A percentile compares a stretch with the other conserved stretches of the same genome.
These are phyloP conservation scores for Argyra leucocephala DNA, from an alignment of 2,888 invertebrate genomes.

Conservation along the genomic window DNA sequence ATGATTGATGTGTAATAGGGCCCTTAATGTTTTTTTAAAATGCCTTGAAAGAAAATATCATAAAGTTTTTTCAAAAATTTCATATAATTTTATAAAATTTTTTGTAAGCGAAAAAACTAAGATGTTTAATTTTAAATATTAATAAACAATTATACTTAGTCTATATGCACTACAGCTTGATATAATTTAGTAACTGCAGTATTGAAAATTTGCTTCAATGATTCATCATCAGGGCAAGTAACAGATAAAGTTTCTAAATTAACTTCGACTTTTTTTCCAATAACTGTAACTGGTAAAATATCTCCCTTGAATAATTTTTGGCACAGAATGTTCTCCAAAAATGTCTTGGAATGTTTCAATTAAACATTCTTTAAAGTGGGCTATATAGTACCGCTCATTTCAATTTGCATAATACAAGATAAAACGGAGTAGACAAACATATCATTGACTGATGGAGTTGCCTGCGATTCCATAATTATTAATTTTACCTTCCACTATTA, in stretches of 20 bases:
- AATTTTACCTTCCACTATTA: constrained; percentile 71
- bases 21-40: too few species aligned
- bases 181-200: constrained; percentile 77
- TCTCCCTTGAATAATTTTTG: constrained; percentile 91
- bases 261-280: constrained; percentile 74
- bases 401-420: constrained; percentile 77
- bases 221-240: constrained; percentile 68
- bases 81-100: too few species aligned
- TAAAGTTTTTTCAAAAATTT: too few species aligned
- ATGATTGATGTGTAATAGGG: too few species aligned
- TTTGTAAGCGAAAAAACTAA: too few species aligned
- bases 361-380: constrained; percentile 72
- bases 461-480: constrained; percentile 87
- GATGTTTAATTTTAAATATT: too few species aligned
- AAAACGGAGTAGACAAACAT: constrained; percentile 96
- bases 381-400: constrained; percentile 57
- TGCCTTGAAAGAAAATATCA: too few species aligned
- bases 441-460: constrained; percentile 90
- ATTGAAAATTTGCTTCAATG: constrained; percentile 71
- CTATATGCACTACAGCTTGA: constrained; percentile 58
- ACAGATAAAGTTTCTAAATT: constrained; percentile 75
- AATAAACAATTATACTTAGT: constrained; percentile 19
- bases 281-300: constrained; percentile 72
- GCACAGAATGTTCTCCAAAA: constrained; percentile 89
- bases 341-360: constrained; percentile 60